These are phyloP conservation scores for Antechinus flavipes DNA, from an alignment of 2,113 vertebrate species.

Conservation along the genomic window DNA sequence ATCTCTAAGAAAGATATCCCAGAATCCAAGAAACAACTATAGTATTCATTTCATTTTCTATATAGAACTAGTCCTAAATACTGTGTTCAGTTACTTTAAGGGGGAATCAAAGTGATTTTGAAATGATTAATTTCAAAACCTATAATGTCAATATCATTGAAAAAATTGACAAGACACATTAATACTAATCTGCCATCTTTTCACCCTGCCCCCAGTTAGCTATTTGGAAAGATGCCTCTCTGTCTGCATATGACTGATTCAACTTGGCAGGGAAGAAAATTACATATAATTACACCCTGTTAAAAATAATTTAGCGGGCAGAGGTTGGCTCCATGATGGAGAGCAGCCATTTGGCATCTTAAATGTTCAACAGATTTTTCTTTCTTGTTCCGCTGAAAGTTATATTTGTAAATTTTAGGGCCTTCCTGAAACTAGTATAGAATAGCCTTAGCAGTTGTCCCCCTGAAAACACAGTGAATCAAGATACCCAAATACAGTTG, in stretches of 20 bases:
- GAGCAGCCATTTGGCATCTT: slow-evolving; percentile 43
- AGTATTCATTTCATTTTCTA: not conserved
- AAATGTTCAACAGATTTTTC: not conserved
- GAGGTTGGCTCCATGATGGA: slow-evolving; percentile 25
- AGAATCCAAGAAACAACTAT: not conserved
- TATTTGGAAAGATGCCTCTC: slow-evolving; percentile 20
- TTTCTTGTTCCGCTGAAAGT: slow-evolving; percentile 19
- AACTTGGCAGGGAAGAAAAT: slow-evolving; percentile 51
- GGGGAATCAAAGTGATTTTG: not conserved
- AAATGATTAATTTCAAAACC: slow-evolving; percentile 17
- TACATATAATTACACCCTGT: slow-evolving; percentile 24
- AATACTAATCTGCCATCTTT: slow-evolving; percentile 1
- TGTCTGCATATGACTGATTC: slow-evolving; percentile 10
- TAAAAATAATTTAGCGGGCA: slow-evolving; percentile 33
- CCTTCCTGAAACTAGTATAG: not conserved
- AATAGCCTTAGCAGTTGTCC: not conserved
- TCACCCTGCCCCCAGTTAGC: not conserved
- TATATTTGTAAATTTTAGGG: slow-evolving; percentile 13
- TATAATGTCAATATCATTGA: slow-evolving; percentile 18
- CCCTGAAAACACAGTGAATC: not conserved
- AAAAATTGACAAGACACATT: not conserved
- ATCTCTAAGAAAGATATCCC: not conserved
- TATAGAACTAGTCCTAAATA: not conserved
- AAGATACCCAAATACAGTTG: not conserved
- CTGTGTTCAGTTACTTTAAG: not conserved